A percentile compares a stretch with the other conserved stretches of the same genome.
These are phyloP conservation scores for Drosophila albomicans DNA, from an alignment of 1,140 invertebrate species.

Conservation along the genomic window DNA sequence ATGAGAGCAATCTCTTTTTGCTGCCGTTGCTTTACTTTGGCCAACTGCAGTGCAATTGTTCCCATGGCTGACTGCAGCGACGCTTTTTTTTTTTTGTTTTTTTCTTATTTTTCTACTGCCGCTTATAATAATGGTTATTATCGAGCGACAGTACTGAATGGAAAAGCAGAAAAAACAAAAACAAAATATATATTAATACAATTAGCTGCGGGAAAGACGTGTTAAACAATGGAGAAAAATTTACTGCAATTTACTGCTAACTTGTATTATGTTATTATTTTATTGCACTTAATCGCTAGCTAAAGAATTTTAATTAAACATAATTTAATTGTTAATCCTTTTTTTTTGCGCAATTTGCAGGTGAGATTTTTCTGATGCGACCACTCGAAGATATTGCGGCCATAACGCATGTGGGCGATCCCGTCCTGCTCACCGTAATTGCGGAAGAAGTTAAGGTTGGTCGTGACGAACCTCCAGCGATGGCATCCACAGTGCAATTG, in stretches of 20 bases:
- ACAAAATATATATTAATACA: constrained; percentile 11
- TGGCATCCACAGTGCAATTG: constrained; percentile 91
- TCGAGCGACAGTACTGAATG: constrained; percentile 14
- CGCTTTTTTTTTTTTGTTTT: not conserved
- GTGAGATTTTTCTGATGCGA: constrained; percentile 90
- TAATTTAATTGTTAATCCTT: not conserved
- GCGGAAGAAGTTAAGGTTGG: constrained; percentile 92
- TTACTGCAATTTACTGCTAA: not conserved
- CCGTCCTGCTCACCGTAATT: constrained; percentile 92
- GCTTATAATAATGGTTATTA: constrained; percentile 19
- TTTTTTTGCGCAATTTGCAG: constrained; percentile 83
- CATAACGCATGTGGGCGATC: constrained; percentile 91
- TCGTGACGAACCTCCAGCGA: constrained; percentile 90
- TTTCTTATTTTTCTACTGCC: not conserved
- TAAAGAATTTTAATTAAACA: not conserved
- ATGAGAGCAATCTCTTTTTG: constrained; percentile 30
- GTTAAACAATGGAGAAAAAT: constrained; percentile 4
- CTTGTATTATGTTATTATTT: constrained; percentile 6
- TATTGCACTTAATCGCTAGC: not conserved
- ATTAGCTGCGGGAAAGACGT: not conserved
- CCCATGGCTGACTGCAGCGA: constrained; percentile 21
- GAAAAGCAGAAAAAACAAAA: not conserved
- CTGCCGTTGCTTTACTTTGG: not conserved
- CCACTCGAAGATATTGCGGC: constrained; percentile 91
- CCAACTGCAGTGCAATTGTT: constrained; percentile 14